These are phyloP conservation scores for Calypte anna DNA, from an alignment of 2,113 vertebrate genomes.

Conservation along the genomic window DNA sequence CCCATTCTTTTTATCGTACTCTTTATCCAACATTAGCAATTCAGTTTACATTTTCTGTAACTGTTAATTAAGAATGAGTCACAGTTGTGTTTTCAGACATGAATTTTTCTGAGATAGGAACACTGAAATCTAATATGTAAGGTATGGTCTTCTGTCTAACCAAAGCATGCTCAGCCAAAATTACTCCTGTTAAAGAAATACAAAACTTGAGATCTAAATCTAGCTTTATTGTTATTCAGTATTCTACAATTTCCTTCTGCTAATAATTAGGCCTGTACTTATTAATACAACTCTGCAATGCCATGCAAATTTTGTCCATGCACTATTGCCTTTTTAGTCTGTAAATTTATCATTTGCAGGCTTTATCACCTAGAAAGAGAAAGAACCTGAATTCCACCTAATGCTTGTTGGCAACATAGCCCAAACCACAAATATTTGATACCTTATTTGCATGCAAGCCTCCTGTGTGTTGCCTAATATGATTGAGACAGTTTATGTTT, in stretches of 20 bases:
- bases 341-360: background rate
- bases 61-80: conserved; percentile 11
- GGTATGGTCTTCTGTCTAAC: background rate
- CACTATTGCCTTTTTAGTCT: background rate
- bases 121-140: background rate
- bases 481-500: background rate
- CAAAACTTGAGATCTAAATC: background rate
- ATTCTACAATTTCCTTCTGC: background rate
- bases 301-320: background rate
- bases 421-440: background rate
- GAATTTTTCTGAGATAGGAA: background rate
- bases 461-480: background rate
- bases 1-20: background rate
- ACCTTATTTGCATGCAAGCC: background rate
- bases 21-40: background rate
- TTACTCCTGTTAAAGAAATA: background rate
- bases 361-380: background rate
- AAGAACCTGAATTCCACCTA: background rate
- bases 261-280: background rate
- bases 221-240: background rate
- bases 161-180: background rate
- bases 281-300: background rate
- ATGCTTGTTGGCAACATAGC: background rate
- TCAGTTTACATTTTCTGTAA: background rate
- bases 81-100: background rate